phyloP scores from a whole-genome alignment of 2,888 invertebrate species.

The Oscheius sp. region DNA sequence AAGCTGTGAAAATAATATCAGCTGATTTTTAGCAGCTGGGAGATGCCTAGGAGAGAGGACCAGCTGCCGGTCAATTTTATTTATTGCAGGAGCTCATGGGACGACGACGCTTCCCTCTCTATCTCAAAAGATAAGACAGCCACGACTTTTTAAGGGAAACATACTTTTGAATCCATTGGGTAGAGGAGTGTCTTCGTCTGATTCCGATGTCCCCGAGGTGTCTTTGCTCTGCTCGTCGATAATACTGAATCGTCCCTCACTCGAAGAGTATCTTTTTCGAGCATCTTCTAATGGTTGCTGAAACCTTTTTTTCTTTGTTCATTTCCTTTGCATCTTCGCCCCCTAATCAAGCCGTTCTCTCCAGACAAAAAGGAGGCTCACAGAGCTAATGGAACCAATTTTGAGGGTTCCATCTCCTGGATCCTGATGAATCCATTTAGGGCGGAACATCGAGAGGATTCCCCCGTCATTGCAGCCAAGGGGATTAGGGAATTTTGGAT shows the following conservation, averaged over 20 bases:
- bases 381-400: conserved; percentile 13
- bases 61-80: too few species aligned
- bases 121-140: too few species aligned
- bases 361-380: neutral
- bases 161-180: conserved; percentile 19
- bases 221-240: conserved; percentile 36
- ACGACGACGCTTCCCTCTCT: too few species aligned
- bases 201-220: neutral
- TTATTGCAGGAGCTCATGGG: too few species aligned
- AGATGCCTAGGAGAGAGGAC: too few species aligned
- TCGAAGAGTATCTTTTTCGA: conserved; percentile 33
- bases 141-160: neutral
- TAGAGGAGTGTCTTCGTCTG: conserved; percentile 29
- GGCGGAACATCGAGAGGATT: too few species aligned
- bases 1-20: too few species aligned
- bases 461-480: too few species aligned
- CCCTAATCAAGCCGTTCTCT: conserved; percentile 4
- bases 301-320: conserved; percentile 1
- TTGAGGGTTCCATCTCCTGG: too few species aligned
- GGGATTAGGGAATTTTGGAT: too few species aligned
- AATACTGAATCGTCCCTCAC: conserved; percentile 36
- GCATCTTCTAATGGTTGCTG: conserved; percentile 34
- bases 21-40: too few species aligned
- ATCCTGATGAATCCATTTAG: too few species aligned
- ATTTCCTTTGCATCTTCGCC: conserved; percentile 5